Base-by-base conservation (phyloP, 2,113 vertebrate genomes). In the Pontoporia blainvillei region DNA sequence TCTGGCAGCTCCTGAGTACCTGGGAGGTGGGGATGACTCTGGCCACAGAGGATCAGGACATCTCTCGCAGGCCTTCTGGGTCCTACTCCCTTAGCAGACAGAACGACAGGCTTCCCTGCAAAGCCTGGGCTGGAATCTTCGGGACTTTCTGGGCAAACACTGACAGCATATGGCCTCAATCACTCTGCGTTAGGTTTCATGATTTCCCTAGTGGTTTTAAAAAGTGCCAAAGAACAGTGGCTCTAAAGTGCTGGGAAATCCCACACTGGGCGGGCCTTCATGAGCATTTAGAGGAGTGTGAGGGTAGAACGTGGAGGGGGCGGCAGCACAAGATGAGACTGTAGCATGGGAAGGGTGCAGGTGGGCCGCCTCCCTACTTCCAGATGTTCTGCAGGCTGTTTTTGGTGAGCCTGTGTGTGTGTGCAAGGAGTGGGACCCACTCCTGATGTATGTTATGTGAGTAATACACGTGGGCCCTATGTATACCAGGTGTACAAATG, bases 311-410 rank as follows among this genome's bases (percentile, higher is more conserved):
- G 3, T 4, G 12, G n/a, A 62, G 10, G 7, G 20, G 61, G 11
- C 44, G 4, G 29, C 67, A 29, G 52, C n/a, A 23, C 2, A 31
- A n/a, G 75, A 41, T 10, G 52, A 34, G 66, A 27, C 75, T 52
- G 23, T 0, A 14, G 44, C 27, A 0, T 5, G 7, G 66, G 29
- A 61, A 27, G 14, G 67, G 36, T 18, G 17, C 3, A 4, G 41
- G 27, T 9, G 20, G 73, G 73, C 23, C 1, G 34, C 25, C 49
- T 13, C 18, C 17, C 59, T 18, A 5, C n/a, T 12, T 39, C 10
- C 67, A 46, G 59, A 31, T 23, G 81, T 29, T 39, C 49, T 46
- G 31, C 1, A 2, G 54, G 20, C 92, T 94, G 71, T 15, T 61
- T 66, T 20, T 2, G n/a, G 72, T 52, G n/a, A 78, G 88, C 14